A percentile compares a stretch with the other conserved stretches of the same genome.
These are phyloP conservation scores for Caenorhabditis sp. DNA, from an alignment of 2,888 invertebrate species.

Conservation along the genomic window DNA sequence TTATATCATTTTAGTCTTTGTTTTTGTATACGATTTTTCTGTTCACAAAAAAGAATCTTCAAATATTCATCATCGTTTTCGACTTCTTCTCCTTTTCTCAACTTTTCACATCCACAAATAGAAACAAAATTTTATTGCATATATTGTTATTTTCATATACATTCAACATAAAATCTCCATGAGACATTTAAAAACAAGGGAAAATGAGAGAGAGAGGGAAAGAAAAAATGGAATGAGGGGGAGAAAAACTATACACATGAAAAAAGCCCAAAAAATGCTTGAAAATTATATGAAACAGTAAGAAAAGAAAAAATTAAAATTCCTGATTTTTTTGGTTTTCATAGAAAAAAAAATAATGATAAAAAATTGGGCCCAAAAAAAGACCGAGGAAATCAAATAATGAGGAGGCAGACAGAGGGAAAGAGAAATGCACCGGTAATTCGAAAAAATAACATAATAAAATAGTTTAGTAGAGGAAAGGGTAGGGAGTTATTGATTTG, in stretches of 20 bases:
- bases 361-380: not conserved
- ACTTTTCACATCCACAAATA: too few species aligned
- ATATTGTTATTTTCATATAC: not conserved
- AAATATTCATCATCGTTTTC: too few species aligned
- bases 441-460: conserved; percentile 1
- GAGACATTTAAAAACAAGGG: not conserved
- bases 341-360: not conserved
- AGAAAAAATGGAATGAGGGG: conserved; percentile 1
- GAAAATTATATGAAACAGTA: not conserved
- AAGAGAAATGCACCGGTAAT: conserved; percentile 4
- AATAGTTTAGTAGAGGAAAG: not conserved
- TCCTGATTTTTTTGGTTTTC: not conserved
- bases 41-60: too few species aligned
- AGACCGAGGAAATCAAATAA: not conserved
- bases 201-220: conserved; percentile 6
- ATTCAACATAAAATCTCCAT: conserved; percentile 1
- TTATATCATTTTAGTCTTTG: too few species aligned
- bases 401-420: conserved; percentile 3
- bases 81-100: too few species aligned
- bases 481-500: conserved; percentile 9
- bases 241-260: not conserved
- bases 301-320: not conserved
- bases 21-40: too few species aligned
- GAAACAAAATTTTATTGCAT: not conserved
- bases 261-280: conserved; percentile 5